phyloP scores from a whole-genome alignment of 2,888 invertebrate species.

The Luperina testacea region DNA sequence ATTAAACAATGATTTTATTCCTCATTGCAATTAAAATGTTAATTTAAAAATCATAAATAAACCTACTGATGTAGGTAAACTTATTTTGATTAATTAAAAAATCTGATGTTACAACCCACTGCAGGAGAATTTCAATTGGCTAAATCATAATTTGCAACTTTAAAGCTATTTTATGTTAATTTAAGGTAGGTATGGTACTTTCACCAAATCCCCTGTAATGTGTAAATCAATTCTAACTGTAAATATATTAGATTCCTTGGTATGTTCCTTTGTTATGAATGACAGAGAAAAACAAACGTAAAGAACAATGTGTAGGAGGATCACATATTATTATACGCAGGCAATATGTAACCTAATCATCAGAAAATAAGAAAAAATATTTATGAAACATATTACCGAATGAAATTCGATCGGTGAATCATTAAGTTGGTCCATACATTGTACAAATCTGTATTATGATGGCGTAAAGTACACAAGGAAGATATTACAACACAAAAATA shows the following conservation, averaged over 20 bases:
- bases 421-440: conserved; percentile 9
- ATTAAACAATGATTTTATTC: background rate
- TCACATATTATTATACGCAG: conserved; percentile 53
- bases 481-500: conserved; percentile 74
- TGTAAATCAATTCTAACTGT: conserved; percentile 20
- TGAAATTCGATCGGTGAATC: conserved; percentile 34
- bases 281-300: conserved; percentile 44
- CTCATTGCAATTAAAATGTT: background rate
- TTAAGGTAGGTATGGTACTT: conserved; percentile 48
- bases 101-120: conserved; percentile 2
- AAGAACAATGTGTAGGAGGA: conserved; percentile 62
- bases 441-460: conserved; percentile 26
- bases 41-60: too few relatives aligned
- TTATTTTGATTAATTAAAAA: conserved; percentile 6
- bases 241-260: conserved; percentile 24
- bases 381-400: conserved; percentile 11
- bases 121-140: conserved; percentile 23
- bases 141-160: conserved; percentile 11
- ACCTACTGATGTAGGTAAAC: background rate
- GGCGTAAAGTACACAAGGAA: conserved; percentile 59
- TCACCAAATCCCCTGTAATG: conserved; percentile 49
- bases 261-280: conserved; percentile 55
- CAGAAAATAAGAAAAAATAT: conserved; percentile 40
- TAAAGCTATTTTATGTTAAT: conserved; percentile 40
- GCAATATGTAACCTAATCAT: conserved; percentile 24